A percentile compares a stretch with the other conserved stretches of the same genome.
Conservation (phyloP, 2,113 vertebrate genomes). For the Apteryx mantelli region DNA sequence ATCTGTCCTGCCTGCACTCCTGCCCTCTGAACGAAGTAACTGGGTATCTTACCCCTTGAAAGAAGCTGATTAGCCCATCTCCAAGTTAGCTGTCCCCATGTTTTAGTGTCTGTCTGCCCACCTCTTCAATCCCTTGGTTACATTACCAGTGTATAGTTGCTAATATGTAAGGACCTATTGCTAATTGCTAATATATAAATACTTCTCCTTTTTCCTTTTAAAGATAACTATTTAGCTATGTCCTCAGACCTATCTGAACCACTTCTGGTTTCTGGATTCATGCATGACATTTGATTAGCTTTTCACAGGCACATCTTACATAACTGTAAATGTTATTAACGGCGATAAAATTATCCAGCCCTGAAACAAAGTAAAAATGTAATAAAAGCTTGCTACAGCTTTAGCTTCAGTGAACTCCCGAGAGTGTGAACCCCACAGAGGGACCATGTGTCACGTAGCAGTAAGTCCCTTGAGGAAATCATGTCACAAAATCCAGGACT, state of each 20-base stretch:
- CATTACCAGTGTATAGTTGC: background rate
- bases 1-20: background rate
- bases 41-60: too few relatives aligned
- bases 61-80: background rate
- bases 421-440: background rate
- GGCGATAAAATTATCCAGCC: slow-evolving; percentile 23
- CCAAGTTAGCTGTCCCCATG: background rate
- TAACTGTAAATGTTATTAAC: slow-evolving; percentile 40
- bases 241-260: background rate
- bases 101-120: background rate
- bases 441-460: background rate
- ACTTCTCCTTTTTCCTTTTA: background rate
- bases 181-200: background rate
- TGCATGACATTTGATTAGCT: slow-evolving; percentile 42
- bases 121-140: background rate
- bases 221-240: background rate
- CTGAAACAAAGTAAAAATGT: slow-evolving; percentile 24
- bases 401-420: background rate
- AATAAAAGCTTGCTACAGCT: background rate
- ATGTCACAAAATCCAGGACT: background rate
- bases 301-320: background rate
- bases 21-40: background rate
- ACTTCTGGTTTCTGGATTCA: slow-evolving; percentile 1
- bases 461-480: background rate
- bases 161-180: background rate